A percentile compares a stretch with the other conserved stretches of the same genome.
phyloP scores from a whole-genome alignment of 1,140 invertebrate genomes.

The Rhopalosiphum maidis region DNA sequence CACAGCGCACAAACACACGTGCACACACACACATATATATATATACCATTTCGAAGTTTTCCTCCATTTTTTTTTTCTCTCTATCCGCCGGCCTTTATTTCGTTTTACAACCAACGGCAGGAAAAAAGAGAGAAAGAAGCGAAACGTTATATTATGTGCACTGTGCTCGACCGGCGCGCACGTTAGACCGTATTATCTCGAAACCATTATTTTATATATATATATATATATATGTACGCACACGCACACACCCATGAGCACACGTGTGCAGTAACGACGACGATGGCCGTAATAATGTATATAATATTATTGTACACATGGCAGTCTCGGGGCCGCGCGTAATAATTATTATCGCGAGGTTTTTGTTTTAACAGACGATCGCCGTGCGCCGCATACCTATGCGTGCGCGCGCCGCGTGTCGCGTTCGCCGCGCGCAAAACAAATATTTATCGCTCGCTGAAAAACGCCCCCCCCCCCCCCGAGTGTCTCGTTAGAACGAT shows the following conservation, averaged over 20 bases:
- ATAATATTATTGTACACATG: too few relatives aligned
- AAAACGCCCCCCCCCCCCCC: background rate
- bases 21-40: background rate
- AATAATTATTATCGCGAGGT: slow-evolving; percentile 43
- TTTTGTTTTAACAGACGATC: slow-evolving; percentile 5
- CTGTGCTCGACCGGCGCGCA: background rate
- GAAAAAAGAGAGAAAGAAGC: background rate
- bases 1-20: too few relatives aligned
- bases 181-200: slow-evolving; percentile 38
- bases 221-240: background rate
- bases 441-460: slow-evolving; percentile 38
- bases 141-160: background rate
- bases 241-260: background rate
- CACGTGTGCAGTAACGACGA: background rate
- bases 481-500: background rate
- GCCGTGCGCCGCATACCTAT: slow-evolving; percentile 33
- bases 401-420: slow-evolving; percentile 12
- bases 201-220: slow-evolving; percentile 16
- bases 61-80: background rate
- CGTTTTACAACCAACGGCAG: background rate
- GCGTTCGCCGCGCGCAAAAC: background rate
- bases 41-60: slow-evolving; percentile 16
- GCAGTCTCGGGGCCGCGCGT: background rate
- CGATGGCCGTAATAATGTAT: background rate
- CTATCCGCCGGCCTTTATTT: background rate